Evolutionary conservation across 2,113 vertebrate species (phyloP).

Genomic region (Todiramphus saurophagus): DNA sequence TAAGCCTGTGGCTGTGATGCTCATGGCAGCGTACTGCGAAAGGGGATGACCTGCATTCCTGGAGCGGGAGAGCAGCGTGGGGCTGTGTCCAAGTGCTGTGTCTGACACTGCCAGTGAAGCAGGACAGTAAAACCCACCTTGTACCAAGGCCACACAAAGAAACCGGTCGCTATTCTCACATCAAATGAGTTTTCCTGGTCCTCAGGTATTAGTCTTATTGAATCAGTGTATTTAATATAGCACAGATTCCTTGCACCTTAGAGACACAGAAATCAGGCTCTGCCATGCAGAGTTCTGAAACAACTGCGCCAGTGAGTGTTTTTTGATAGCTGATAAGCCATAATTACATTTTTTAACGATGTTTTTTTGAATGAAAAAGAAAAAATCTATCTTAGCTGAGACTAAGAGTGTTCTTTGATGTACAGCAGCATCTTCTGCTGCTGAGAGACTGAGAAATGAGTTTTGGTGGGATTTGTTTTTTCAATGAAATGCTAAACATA

Average conservation of each 20-base stretch:
- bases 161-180: background rate
- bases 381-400: background rate
- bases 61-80: background rate
- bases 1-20: background rate
- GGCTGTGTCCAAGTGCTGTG: background rate
- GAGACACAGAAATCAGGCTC: background rate
- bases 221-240: background rate
- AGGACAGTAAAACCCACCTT: background rate
- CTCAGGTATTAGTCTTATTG: background rate
- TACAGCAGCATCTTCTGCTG: background rate
- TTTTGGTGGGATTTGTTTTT: conserved; percentile 26
- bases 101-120: background rate
- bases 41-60: background rate
- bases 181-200: background rate
- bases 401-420: background rate
- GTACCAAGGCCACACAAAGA: background rate
- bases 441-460: background rate
- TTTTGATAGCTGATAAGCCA: background rate
- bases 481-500: conserved; percentile 66
- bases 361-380: background rate
- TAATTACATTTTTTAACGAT: background rate
- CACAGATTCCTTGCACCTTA: background rate
- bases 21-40: accelerated
- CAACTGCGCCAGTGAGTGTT: background rate
- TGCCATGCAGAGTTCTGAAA: background rate